These are phyloP conservation scores for Cyclargus thomasi DNA, from an alignment of 1,140 invertebrate genomes.

Conservation along the genomic window DNA sequence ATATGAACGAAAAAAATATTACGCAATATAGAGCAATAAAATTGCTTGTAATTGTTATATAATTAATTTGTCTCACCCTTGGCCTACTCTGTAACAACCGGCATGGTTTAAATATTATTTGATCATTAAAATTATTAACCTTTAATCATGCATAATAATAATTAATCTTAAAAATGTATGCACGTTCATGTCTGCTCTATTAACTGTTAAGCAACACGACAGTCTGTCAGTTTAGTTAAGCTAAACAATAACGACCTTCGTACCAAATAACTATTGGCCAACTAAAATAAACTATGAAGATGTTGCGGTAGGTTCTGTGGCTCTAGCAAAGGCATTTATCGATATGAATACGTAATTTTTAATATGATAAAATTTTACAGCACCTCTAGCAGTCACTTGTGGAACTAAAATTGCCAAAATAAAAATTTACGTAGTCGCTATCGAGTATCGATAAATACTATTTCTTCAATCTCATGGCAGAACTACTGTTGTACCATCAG, in stretches of 20 bases:
- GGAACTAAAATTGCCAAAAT: too few relatives aligned
- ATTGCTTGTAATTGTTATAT: constrained; percentile 4
- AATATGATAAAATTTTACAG: too few relatives aligned
- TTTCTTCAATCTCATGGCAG: too few relatives aligned
- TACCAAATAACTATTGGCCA: too few relatives aligned
- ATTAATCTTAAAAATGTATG: neutral
- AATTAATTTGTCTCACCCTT: constrained; percentile 6
- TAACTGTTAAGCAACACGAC: neutral
- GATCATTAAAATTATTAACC: neutral
- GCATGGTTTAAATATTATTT: neutral
- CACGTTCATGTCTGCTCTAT: neutral
- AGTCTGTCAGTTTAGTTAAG: neutral
- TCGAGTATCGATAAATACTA: too few relatives aligned
- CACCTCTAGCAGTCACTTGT: too few relatives aligned
- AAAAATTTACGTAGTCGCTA: too few relatives aligned
- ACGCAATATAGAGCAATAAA: neutral
- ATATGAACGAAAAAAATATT: neutral
- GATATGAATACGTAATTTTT: too few relatives aligned
- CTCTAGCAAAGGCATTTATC: too few relatives aligned
- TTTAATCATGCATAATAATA: constrained; percentile 4
- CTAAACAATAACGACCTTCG: neutral
- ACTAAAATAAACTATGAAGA: too few relatives aligned
- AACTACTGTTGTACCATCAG: too few relatives aligned
- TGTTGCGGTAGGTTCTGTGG: too few relatives aligned
- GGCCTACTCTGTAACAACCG: neutral